Conservation (phyloP, 2,888 invertebrate species). For the Drosophila stalkeri region DNA sequence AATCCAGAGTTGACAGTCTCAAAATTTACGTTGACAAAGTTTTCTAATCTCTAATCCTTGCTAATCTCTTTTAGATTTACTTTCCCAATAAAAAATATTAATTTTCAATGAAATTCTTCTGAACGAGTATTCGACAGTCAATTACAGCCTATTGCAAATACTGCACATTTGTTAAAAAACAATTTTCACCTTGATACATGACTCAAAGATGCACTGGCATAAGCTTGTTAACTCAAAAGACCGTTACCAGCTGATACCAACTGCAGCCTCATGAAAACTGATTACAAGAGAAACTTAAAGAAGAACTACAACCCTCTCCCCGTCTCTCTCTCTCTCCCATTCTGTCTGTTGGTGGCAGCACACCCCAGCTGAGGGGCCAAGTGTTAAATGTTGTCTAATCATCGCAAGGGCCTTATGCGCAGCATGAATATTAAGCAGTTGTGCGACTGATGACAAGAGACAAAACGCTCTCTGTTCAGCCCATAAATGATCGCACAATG, state of each 20-base stretch:
- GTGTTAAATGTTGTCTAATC: conserved; percentile 66
- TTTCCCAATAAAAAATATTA: too few relatives aligned
- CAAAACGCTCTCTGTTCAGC: conserved; percentile 29
- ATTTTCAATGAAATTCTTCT: background rate
- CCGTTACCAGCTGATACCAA: conserved; percentile 49
- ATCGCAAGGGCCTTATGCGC: conserved; percentile 46
- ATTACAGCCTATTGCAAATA: background rate
- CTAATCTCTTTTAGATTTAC: too few relatives aligned
- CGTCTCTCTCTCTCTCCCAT: too few relatives aligned
- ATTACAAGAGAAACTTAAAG: conserved; percentile 34
- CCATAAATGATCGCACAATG: conserved; percentile 58
- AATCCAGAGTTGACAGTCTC: too few relatives aligned
- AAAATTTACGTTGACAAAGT: too few relatives aligned
- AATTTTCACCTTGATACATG: conserved; percentile 36
- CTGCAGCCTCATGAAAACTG: conserved; percentile 64
- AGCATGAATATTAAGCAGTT: conserved; percentile 63
- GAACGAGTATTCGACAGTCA: background rate
- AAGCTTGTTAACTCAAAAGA: conserved; percentile 57
- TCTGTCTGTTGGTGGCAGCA: too few relatives aligned
- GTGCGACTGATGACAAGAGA: conserved; percentile 53
- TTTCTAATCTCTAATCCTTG: too few relatives aligned
- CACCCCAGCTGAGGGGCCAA: background rate
- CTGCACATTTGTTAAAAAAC: conserved; percentile 3
- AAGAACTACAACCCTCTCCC: background rate
- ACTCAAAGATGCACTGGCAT: conserved; percentile 14